Evolutionary conservation across 2,888 invertebrate genomes (phyloP), one percentile per base, ranked within the genome.

Genomic region (Troides aeacus): DNA sequence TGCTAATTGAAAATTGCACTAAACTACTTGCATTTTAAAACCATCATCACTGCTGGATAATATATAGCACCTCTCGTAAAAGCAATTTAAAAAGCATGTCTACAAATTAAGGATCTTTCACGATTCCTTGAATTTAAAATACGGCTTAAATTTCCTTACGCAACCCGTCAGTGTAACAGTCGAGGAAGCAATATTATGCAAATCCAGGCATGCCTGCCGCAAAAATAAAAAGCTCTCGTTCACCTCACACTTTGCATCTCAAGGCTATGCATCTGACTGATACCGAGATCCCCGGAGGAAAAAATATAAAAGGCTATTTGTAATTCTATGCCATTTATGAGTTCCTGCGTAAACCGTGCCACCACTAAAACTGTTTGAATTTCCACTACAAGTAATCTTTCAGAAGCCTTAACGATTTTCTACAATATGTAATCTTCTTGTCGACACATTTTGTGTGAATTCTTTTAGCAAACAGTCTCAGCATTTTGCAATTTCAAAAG

Each of bases 111-210:
- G 15, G 50, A 50, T 17, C 15, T 5, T 50, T 50, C 17, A 50
- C 15, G 50, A 50, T 50, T 18, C 50, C 50, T 50, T 5, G 17
- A 50, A 50, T 50, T 15, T 50, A 50, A 50, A 50, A 50, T 50
- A 15, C 50, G 50, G 15, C 50, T 15, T 15, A 64, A 39, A 61
- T 69, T 60, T 69, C 64, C 59, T 69, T 60, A 59, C 59, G 59
- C 59, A 59, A 83, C 80, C 82, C 80, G 80, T 83, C 81, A 84
- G 84, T 78, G 83, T 84, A 81, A 90, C 90, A 88, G 89, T 90
- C 91, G 88, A 90, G 84, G 90, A 92, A 93, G 92, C 92, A 93
- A 93, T 93, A 92, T 92, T 92, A 93, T 93, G 93, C 89, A 92
- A 93, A 93, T 92, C 84, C 84, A 79, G 84, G 83, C 86, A 85